phyloP scores from a whole-genome alignment of 2,888 invertebrate species.

The Eubasilissa splendida region DNA sequence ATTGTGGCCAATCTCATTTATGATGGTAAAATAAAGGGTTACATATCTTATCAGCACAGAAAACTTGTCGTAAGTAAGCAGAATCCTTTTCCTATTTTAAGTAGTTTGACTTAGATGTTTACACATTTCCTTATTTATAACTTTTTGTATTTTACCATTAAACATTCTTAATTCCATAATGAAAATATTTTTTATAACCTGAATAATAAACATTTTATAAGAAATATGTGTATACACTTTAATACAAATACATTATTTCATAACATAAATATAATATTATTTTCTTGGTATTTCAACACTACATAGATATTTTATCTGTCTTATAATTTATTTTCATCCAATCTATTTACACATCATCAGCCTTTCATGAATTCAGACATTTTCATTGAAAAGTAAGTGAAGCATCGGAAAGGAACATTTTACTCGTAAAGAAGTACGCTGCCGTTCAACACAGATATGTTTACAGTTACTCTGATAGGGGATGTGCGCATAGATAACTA shows the following conservation, averaged over 20 bases:
- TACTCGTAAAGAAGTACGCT: conserved; percentile 16
- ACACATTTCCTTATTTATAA: conserved; percentile 27
- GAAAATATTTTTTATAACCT: conserved; percentile 38
- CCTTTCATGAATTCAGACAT: conserved; percentile 52
- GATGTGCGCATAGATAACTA: conserved; percentile 35
- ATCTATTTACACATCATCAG: conserved; percentile 56
- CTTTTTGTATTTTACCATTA: conserved; percentile 13
- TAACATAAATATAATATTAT: conserved; percentile 54
- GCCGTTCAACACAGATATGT: conserved; percentile 44
- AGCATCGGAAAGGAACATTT: conserved; percentile 34
- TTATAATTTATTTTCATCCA: conserved; percentile 44
- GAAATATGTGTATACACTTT: conserved; percentile 53
- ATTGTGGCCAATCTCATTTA: conserved; percentile 96
- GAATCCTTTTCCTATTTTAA: conserved; percentile 92
- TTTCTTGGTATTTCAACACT: conserved; percentile 56
- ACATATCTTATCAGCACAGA: conserved; percentile 97
- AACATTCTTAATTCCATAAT: conserved; percentile 27
- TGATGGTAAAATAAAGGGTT: conserved; percentile 98
- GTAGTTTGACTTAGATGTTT: conserved; percentile 71
- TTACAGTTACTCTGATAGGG: conserved; percentile 26
- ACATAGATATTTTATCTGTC: conserved; percentile 51
- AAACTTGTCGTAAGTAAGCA: conserved; percentile 98
- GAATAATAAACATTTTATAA: conserved; percentile 54
- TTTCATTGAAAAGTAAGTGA: conserved; percentile 29
- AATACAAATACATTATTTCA: conserved; percentile 55